Evolutionary conservation across 2,888 invertebrate species (phyloP).

Genomic region (Chouioia cunea): DNA sequence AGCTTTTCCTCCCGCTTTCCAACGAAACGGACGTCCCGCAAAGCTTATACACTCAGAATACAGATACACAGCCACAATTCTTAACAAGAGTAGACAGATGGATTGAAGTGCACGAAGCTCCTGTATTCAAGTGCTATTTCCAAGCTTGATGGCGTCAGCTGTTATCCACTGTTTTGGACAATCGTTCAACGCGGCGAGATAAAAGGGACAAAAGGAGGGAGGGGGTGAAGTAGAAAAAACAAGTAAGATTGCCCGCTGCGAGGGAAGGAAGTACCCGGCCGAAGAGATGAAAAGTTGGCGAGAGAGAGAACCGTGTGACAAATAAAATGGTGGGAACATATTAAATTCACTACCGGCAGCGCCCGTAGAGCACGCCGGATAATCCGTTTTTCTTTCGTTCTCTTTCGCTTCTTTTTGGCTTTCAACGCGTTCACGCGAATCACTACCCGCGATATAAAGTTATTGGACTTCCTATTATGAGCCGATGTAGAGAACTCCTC

Average conservation of each 20-base stretch:
- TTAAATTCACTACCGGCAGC: slow-evolving; percentile 33
- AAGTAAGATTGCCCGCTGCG: neutral
- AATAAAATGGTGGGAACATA: slow-evolving; percentile 31
- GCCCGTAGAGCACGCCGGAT: slow-evolving; percentile 9
- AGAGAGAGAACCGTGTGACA: slow-evolving; percentile 2
- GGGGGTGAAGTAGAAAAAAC: neutral
- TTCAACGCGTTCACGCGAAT: slow-evolving; percentile 15
- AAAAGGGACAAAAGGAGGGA: slow-evolving; percentile 3
- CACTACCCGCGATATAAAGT: slow-evolving; percentile 36
- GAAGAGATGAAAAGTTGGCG: slow-evolving; percentile 18
- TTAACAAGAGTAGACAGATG: slow-evolving; percentile 64
- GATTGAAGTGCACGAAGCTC: slow-evolving; percentile 61
- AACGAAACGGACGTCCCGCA: neutral
- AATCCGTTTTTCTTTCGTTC: slow-evolving; percentile 26
- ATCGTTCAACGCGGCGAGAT: slow-evolving; percentile 40
- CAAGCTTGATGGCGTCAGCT: slow-evolving; percentile 66
- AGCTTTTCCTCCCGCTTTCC: slow-evolving; percentile 22
- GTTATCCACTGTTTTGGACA: slow-evolving; percentile 63
- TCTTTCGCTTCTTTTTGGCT: neutral
- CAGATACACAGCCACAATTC: slow-evolving; percentile 50
- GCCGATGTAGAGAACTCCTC: neutral
- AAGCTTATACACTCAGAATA: neutral
- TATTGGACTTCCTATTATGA: slow-evolving; percentile 50
- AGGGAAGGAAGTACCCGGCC: neutral
- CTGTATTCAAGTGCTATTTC: slow-evolving; percentile 61